Evolutionary conservation across 2,888 invertebrate genomes (phyloP), one percentile per base, ranked within the genome.

Genomic region (Eristalis tenax): DNA sequence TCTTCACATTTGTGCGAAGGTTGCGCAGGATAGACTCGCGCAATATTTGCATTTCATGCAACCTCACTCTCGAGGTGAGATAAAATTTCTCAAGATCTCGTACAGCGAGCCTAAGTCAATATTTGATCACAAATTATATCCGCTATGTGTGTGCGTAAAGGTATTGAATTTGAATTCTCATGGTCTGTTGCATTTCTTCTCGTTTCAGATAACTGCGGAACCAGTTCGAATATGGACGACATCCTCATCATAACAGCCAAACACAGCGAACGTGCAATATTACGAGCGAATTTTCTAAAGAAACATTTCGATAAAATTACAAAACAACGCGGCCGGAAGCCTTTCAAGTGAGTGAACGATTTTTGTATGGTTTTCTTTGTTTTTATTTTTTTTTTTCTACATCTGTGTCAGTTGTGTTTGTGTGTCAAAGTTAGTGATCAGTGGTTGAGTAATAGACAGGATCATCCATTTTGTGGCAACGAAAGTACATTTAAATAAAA

Each of bases 221-320:
- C 90, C 90, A 90, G 89, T 82, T 91, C 91, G 89, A 95, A 95
- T 91, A 96, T 97, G 95, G 97, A 97, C 93, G 97, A 97, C 92
- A 97, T 97, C 89, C 94, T 97, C 82, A 96, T 97, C 91, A 94
- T 97, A 83, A 97, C 96, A 91, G 95, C 96, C 90, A 96, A 95
- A 81, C 95, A 95, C 83, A 97, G 97, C 89, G 96, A 96, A 70
- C 96, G 96, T 89, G 96, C 97, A 86, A 95, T 95, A 28, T 93
- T 97, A 73, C 97, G 97, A 96, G 96, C 96, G 22, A 96, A 96
- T 91, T 97, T 97, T 92, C 95, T 97, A 89, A 95, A 95, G 66
- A 96, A 96, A 77, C 97, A 97, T 92, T 97, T 97, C 92, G 96
- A 97, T 92, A 96, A 97, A 93, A 96, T 97, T 89, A 96, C 96